Evolutionary conservation across 2,797 vertebrate genomes (phyloP).

Genomic region (Menidia menidia): DNA sequence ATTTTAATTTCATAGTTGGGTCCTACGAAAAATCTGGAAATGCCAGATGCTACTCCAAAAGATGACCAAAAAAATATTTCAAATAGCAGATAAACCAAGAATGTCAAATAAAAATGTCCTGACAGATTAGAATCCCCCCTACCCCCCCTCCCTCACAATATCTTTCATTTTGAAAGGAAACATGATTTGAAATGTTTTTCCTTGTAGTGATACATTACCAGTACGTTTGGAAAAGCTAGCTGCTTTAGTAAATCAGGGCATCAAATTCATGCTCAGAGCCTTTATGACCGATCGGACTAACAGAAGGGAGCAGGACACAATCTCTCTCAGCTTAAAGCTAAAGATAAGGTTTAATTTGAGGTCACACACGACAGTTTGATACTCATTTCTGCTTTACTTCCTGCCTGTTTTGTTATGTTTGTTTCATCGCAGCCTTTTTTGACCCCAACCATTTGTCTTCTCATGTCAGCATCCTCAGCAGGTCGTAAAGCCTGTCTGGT

Average conservation of each 20-base stretch:
- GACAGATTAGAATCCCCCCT: neutral
- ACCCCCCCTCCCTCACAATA: neutral
- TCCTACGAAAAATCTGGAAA: constrained; percentile 20
- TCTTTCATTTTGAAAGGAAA: constrained; percentile 28
- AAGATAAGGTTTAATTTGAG: neutral
- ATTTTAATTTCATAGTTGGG: constrained; percentile 40
- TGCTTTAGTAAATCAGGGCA: neutral
- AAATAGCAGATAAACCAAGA: constrained; percentile 13
- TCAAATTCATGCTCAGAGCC: constrained; percentile 18
- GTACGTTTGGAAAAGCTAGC: constrained; percentile 3
- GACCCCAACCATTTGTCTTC: constrained; percentile 43
- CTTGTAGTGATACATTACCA: constrained; percentile 16
- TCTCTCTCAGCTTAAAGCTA: constrained; percentile 24
- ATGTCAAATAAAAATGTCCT: neutral
- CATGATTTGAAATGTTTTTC: neutral
- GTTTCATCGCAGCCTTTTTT: constrained; percentile 39
- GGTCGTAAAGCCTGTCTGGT: constrained; percentile 79
- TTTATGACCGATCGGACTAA: constrained; percentile 25
- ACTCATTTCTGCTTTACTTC: constrained; percentile 9
- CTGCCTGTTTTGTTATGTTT: constrained; percentile 14
- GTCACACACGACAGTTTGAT: neutral
- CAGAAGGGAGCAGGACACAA: constrained; percentile 46
- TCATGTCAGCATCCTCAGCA: constrained; percentile 63
- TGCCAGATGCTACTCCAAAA: constrained; percentile 25
- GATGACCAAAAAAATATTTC: constrained; percentile 8